These are phyloP conservation scores for Galbula dea DNA, from an alignment of 2,113 vertebrate species.

Conservation along the genomic window DNA sequence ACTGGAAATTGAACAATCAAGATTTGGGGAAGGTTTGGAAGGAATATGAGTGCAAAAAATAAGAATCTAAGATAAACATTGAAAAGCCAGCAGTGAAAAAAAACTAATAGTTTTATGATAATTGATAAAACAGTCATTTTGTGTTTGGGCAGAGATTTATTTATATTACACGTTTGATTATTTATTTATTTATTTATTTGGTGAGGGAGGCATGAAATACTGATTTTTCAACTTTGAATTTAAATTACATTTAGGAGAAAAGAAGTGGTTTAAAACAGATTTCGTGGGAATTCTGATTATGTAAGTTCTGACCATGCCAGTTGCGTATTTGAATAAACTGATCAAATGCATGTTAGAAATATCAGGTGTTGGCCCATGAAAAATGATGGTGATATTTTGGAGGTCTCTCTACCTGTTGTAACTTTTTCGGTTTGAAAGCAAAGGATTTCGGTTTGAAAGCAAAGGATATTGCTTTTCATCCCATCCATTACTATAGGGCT, in stretches of 20 bases:
- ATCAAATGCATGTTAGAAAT: not conserved
- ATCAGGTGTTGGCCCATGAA: not conserved
- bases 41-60: not conserved
- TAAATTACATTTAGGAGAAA: not conserved
- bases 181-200: not conserved
- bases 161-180: not conserved
- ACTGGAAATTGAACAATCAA: not conserved
- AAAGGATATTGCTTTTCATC: not conserved
- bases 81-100: not conserved
- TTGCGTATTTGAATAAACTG: not conserved
- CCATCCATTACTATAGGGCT: not conserved
- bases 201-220: not conserved
- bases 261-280: not conserved
- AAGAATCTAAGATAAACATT: not conserved
- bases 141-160: not conserved
- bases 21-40: not conserved
- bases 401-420: not conserved
- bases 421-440: not conserved
- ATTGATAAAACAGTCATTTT: not conserved
- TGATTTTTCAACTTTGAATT: not conserved
- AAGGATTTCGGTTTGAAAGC: not conserved
- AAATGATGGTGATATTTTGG: not conserved
- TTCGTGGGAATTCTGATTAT: not conserved
- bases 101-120: not conserved
- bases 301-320: not conserved